Base-by-base conservation (phyloP, 1,140 invertebrate genomes). In the Lasaia peninsularis region DNA sequence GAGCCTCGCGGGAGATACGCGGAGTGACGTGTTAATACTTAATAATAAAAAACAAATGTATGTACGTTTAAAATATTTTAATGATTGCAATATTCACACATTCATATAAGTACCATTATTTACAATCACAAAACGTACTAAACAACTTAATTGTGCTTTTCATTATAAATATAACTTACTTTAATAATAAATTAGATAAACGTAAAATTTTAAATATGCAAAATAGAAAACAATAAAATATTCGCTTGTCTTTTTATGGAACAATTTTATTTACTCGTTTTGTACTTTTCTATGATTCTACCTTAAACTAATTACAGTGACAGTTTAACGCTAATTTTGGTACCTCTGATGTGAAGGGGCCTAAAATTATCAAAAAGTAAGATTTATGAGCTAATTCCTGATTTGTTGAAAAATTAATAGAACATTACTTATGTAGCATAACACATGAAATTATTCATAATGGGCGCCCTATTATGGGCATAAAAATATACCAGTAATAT, bases 11-110 rank as follows among this genome's bases (percentile, higher is more conserved):
- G n/a, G n/a, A n/a, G n/a, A n/a, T n/a, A n/a, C n/a, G n/a, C n/a
- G n/a, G n/a, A n/a, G 24, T 24, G 24, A 24, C 24, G 1, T 24
- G 7, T 56, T 21, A 10, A 18, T 10, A 40, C n/a, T n/a, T 18
- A 34, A 40, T 31, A 55, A 51, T 16, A 56, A 68, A 56, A 40
- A 32, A 60, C 10, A 37, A 12, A 16, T 50, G 58, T 87, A 86
- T 50, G 58, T 87, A 86, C 70, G 76, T 88, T 28, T 28, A 28
- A 88, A 88, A 88, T 88, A 88, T 69, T 88, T 83, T 84, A 88
- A 84, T 84, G 75, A 85, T 83, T 81, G 82, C 75, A 82, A 80
- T 88, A 85, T 85, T 81, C 82, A 88, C 82, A 86, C 82, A 79
- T 65, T 84, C 82, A 88, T 86, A 80, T 79, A 28, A 28, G 24